Base-by-base conservation (phyloP, 1,140 invertebrate genomes). In the Streblospio benedicti region DNA sequence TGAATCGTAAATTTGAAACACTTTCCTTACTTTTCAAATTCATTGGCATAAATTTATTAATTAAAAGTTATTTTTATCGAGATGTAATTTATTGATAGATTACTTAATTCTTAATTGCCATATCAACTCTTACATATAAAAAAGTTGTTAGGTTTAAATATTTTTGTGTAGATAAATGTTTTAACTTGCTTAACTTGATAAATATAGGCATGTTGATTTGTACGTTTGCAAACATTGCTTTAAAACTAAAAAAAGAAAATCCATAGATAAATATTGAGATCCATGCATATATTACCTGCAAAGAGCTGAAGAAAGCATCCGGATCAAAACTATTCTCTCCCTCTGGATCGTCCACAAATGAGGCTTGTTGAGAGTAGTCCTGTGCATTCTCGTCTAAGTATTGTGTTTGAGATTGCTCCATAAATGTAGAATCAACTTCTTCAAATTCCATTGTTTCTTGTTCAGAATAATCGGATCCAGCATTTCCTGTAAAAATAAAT, bases 261-360 rank as follows among this genome's bases (percentile, higher is more conserved):
- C n/a, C n/a, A n/a, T 14, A 44, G 55, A 20, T 60, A 41, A 6
- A 62, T 62, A 33, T 66, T 38, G 47, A 66, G 65, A 12, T 70
- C 65, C 27, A 62, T 60, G 9, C 25, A 58, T 44, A 32, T 53
- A 43, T 50, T 61, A 57, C 41, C 57, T 35, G n/a, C 51, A 35
- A 53, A 30, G 35, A 55, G 57, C 59, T 69, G 65, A 76, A 76
- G 64, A 75, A 75, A 54, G 71, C 72, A 2, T 68, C 69, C 9
- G 73, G 73, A 59, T 75, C 73, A 66, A 75, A 75, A 45, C 72
- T 75, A 55, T 73, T 68, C 38, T 71, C 71, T 67, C 30, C 12
- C 18, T 27, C 28, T 16, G 44, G 32, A 28, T 38, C 50, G 49
- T 33, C 28, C 52, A 38, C n/a, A 43, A 28, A 41, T 33, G 49